Base-by-base conservation (phyloP, 2,797 vertebrate genomes). In the Gymnoscopelus braueri region DNA sequence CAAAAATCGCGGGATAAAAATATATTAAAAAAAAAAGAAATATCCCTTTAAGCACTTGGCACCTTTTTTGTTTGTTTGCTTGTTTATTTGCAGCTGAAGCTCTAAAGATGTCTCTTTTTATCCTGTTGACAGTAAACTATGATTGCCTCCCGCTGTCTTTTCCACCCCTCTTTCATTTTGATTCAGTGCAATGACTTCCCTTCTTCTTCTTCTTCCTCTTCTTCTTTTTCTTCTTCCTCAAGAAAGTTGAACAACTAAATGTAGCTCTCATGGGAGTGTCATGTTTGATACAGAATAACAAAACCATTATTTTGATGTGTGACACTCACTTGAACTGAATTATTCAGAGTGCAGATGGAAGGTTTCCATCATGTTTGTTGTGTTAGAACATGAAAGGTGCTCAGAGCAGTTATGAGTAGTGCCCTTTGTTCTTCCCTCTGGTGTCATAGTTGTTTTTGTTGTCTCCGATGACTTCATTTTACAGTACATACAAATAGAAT, bases 191-290 rank as follows among this genome's bases (percentile, higher is more conserved):
- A 58, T 23, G 52, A 52, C 19, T 19, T 13, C 10, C 14, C 9
- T 14, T 12, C 10, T 5, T 49, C 48, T 32, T 5, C 5, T 5
- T 32, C 32, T 32, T 5, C 5, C 32, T 32, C 32, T 32, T 5
- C 2, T 5, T 32, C 32, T 32, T 5, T 39, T 8, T 39, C 60
- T 50, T 48, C 47, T 10, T 6, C 15, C 44, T 77, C 51, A 60
- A 55, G 65, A 47, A 55, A 23, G 39, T 44, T 3, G 2, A 62
- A 51, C 64, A 48, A 10, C 48, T 63, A 49, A 75, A 64, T 71
- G 57, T 44, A 0, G 3, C 44, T 63, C 54, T 55, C 54, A 55
- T 6, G 54, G 23, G 23, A 55, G 19, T 29, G 23, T 32, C 26
- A 35, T 14, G 49, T 35, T 63, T 52, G 14, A 15, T 52, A 50